Evolutionary conservation across 64 coral and sea anemone species (phyloP).

Genomic region (Cladopsammia gracilis): DNA sequence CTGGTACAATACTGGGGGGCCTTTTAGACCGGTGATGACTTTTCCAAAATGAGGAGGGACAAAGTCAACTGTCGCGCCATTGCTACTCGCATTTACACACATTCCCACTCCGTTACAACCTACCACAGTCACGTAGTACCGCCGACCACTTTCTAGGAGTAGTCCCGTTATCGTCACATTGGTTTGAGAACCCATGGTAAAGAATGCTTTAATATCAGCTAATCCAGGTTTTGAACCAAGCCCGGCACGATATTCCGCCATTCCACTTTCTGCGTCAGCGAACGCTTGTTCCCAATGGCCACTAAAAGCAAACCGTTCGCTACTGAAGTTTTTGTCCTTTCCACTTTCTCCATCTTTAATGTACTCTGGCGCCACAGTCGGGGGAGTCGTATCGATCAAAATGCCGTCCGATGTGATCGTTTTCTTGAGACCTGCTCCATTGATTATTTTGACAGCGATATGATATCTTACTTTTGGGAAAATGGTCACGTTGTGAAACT

Average conservation of each 20-base stretch:
- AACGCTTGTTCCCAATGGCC: constrained; percentile 94
- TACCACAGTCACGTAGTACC: constrained; percentile 79
- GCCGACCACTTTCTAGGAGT: constrained; percentile 78
- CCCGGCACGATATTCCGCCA: constrained; percentile 68
- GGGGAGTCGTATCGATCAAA: constrained; percentile 72
- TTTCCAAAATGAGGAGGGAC: constrained; percentile 83
- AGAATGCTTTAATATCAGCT: constrained; percentile 59
- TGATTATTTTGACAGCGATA: constrained; percentile 69
- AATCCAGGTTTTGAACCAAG: constrained; percentile 75
- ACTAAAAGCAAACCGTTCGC: constrained; percentile 41
- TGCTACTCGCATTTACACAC: constrained; percentile 88
- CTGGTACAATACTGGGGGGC: constrained; percentile 76
- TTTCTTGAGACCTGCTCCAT: constrained; percentile 77
- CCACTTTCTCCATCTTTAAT: constrained; percentile 84
- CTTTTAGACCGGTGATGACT: constrained; percentile 76
- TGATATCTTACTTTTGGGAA: constrained; percentile 76
- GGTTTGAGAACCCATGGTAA: constrained; percentile 48
- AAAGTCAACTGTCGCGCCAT: constrained; percentile 88
- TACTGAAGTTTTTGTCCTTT: constrained; percentile 79
- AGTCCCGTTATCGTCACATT: constrained; percentile 51
- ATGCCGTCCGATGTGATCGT: constrained; percentile 88
- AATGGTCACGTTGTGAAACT: constrained; percentile 58
- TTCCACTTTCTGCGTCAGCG: constrained; percentile 77
- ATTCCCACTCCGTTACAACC: constrained; percentile 94
- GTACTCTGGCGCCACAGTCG: constrained; percentile 59